Evolutionary conservation across 2,888 invertebrate genomes (phyloP).

Genomic region (Cephus pygmeus): DNA sequence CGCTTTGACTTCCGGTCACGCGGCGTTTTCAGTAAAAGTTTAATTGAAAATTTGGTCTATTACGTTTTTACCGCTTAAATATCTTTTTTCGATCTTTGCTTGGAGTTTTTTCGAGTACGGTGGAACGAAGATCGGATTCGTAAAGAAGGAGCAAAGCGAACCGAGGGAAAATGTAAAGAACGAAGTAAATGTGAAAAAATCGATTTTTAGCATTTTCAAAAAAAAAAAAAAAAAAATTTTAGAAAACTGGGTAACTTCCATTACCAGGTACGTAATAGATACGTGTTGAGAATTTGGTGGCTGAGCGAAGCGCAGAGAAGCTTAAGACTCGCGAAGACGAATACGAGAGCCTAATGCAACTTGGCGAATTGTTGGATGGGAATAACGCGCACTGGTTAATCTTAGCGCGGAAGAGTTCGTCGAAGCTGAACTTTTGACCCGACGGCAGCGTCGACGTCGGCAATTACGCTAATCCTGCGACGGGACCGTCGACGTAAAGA

Average conservation of each 20-base stretch:
- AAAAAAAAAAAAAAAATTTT: too few species aligned
- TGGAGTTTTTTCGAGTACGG: neutral
- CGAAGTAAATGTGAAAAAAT: neutral
- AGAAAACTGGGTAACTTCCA: neutral
- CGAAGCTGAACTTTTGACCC: conserved; percentile 20
- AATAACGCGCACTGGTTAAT: conserved; percentile 17
- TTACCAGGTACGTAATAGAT: neutral
- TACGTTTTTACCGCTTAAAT: neutral
- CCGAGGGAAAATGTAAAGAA: neutral
- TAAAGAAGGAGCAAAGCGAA: neutral
- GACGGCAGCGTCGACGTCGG: neutral
- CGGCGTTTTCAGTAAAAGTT: neutral
- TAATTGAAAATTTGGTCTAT: neutral
- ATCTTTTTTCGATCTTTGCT: neutral
- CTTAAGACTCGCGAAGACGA: neutral
- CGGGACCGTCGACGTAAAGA: neutral
- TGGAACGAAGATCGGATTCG: neutral
- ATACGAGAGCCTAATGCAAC: conserved; percentile 6
- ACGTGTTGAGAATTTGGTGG: neutral
- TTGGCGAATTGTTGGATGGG: conserved; percentile 19
- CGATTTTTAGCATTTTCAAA: neutral
- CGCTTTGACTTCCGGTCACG: neutral
- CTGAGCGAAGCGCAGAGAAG: neutral
- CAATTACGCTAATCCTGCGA: too few species aligned
- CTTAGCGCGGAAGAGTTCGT: conserved; percentile 13